Percentiles rank a stretch among this genome's conserved stretches.
These are phyloP conservation scores for Cetonia aurata DNA, from an alignment of 2,888 invertebrate species.

Conservation along the genomic window DNA sequence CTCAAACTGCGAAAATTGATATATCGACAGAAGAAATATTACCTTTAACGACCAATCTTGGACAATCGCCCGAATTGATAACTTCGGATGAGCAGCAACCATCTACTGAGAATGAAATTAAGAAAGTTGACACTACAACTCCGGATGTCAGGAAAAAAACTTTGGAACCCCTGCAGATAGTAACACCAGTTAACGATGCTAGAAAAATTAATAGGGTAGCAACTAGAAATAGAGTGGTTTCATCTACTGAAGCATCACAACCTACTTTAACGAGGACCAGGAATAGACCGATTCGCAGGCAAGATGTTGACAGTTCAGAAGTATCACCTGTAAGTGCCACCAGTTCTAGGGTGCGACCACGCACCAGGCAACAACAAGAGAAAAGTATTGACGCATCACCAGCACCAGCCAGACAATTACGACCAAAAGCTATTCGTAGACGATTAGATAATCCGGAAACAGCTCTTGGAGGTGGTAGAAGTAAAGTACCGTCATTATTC, in stretches of 20 bases:
- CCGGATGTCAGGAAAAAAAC: constrained; percentile 27
- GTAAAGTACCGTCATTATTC: constrained; percentile 53
- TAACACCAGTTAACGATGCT: constrained; percentile 22
- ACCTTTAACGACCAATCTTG: constrained; percentile 21
- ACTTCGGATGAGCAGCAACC: constrained; percentile 38
- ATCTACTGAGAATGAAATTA: constrained; percentile 46
- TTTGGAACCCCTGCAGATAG: constrained; percentile 29
- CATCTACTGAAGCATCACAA: constrained; percentile 15
- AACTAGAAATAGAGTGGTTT: background rate
- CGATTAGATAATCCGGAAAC: constrained; percentile 40
- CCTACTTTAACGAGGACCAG: constrained; percentile 21
- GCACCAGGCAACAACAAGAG: constrained; percentile 1
- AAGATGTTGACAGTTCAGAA: constrained; percentile 33
- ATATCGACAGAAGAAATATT: constrained; percentile 20
- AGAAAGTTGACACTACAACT: constrained; percentile 33
- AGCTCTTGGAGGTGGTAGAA: constrained; percentile 42
- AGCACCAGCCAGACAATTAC: constrained; percentile 32
- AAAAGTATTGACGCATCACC: constrained; percentile 34
- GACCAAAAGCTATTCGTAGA: constrained; percentile 49
- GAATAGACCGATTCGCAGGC: constrained; percentile 35
- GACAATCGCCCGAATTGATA: constrained; percentile 37
- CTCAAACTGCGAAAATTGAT: background rate
- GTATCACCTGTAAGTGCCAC: background rate
- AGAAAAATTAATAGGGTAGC: constrained; percentile 13
- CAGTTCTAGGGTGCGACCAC: constrained; percentile 17